Conservation (phyloP, 2,797 vertebrate genomes). For the Bradypus variegatus region DNA sequence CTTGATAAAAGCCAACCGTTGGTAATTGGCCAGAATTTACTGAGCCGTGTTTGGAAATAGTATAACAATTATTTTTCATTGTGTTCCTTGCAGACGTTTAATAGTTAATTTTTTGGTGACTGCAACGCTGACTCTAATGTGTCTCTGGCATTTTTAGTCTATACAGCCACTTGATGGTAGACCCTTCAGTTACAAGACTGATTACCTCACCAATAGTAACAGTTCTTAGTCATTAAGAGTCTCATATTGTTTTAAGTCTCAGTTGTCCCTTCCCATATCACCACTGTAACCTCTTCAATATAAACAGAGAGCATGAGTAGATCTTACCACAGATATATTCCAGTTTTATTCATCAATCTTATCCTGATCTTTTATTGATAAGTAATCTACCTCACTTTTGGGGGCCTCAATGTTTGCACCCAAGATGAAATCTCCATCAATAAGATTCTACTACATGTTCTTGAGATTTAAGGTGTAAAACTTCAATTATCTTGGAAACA, state of each 20-base stretch:
- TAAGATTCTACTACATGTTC: not conserved
- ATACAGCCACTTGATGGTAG: too few species aligned
- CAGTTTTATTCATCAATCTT: not conserved
- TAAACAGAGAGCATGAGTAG: not conserved
- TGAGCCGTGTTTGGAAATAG: not conserved
- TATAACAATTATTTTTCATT: not conserved
- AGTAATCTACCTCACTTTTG: not conserved
- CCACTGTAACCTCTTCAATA: not conserved
- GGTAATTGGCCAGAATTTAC: not conserved
- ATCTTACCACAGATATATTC: not conserved
- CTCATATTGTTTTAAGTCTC: not conserved
- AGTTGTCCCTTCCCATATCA: not conserved
- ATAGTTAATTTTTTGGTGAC: not conserved
- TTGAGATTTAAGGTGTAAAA: constrained; percentile 33
- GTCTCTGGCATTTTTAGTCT: not conserved
- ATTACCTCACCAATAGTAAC: not conserved
- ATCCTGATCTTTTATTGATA: constrained; percentile 4
- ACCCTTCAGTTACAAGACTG: not conserved
- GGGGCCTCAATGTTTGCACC: not conserved
- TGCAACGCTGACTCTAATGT: not conserved
- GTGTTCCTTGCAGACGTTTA: not conserved
- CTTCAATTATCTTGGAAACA: constrained; percentile 29
- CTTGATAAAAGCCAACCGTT: not conserved
- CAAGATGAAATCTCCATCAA: not conserved
- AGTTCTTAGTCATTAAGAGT: not conserved